These are phyloP conservation scores for Perccottus glenii DNA, from an alignment of 2,113 vertebrate species.

Conservation along the genomic window DNA sequence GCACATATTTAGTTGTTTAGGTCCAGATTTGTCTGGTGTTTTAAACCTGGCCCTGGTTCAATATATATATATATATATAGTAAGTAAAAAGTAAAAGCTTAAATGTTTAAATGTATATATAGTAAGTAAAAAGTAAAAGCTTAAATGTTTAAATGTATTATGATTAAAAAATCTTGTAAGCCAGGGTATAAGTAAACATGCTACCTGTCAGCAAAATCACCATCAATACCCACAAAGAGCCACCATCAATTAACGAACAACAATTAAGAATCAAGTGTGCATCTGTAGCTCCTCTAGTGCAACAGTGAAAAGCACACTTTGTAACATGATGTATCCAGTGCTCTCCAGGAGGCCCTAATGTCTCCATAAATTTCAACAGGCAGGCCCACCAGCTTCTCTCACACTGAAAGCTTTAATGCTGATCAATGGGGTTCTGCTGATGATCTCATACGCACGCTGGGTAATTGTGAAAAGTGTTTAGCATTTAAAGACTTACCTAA, in stretches of 20 bases:
- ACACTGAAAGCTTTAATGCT: conserved; percentile 71
- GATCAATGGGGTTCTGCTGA: conserved; percentile 67
- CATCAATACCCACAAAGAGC: conserved; percentile 22
- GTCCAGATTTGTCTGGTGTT: no score
- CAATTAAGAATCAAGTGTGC: conserved; percentile 46
- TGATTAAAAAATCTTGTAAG: not conserved
- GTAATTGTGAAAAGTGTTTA: conserved; percentile 33
- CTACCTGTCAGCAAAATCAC: conserved; percentile 1
- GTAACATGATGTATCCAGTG: conserved; percentile 63
- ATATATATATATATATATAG: no score
- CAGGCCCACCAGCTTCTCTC: conserved; percentile 31
- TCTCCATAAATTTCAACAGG: conserved; percentile 68
- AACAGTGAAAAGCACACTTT: conserved; percentile 57
- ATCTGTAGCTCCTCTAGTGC: conserved; percentile 6
- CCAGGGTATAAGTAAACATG: not conserved
- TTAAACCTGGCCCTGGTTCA: no score
- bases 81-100: no score
- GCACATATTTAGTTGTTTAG: no score
- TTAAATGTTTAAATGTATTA: no score
- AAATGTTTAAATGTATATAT: no score
- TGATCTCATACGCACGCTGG: conserved; percentile 64
- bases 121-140: no score
- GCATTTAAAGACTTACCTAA: conserved; percentile 31
- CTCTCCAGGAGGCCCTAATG: conserved; percentile 65
- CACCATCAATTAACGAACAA: conserved; percentile 54